A percentile compares a stretch with the other conserved stretches of the same genome.
Evolutionary conservation across 2,888 invertebrate species (phyloP).

Genomic region (Dendrolimus pini): DNA sequence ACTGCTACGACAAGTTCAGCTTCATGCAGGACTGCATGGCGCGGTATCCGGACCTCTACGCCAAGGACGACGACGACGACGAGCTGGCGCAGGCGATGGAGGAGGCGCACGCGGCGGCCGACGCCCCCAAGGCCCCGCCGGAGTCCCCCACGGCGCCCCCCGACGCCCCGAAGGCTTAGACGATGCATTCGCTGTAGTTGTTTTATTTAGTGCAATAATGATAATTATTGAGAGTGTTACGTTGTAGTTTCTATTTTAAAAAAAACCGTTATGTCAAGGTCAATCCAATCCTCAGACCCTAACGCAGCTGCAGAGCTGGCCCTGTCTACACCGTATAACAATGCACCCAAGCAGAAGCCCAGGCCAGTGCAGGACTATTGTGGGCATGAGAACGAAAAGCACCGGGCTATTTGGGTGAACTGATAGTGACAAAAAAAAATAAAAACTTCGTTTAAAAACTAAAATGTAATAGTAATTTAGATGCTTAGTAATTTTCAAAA

Average conservation of each 20-base stretch:
- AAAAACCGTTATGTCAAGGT: too few relatives aligned
- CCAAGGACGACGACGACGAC: constrained; percentile 78
- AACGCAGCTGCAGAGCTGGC: not conserved
- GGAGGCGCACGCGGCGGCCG: constrained; percentile 16
- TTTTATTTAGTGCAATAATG: too few relatives aligned
- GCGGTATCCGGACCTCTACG: constrained; percentile 90
- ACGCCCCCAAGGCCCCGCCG: constrained; percentile 11
- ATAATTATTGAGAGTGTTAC: not conserved
- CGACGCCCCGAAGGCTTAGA: not conserved
- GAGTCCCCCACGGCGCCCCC: constrained; percentile 3
- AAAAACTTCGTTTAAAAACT: too few relatives aligned
- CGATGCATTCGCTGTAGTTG: not conserved
- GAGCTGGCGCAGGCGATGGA: constrained; percentile 44
- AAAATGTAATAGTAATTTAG: too few relatives aligned
- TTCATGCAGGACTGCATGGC: constrained; percentile 95
- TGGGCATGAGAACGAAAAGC: too few relatives aligned
- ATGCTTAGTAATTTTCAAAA: too few relatives aligned
- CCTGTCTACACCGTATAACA: too few relatives aligned
- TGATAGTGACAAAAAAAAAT: too few relatives aligned
- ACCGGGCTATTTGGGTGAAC: too few relatives aligned
- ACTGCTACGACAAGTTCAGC: constrained; percentile 93
- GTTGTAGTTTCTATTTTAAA: not conserved
- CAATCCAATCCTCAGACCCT: not conserved
- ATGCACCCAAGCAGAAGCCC: too few relatives aligned
- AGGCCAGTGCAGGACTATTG: not conserved